Evolutionary conservation across 2,113 vertebrate species (phyloP).

Genomic region (Ursus arctos): DNA sequence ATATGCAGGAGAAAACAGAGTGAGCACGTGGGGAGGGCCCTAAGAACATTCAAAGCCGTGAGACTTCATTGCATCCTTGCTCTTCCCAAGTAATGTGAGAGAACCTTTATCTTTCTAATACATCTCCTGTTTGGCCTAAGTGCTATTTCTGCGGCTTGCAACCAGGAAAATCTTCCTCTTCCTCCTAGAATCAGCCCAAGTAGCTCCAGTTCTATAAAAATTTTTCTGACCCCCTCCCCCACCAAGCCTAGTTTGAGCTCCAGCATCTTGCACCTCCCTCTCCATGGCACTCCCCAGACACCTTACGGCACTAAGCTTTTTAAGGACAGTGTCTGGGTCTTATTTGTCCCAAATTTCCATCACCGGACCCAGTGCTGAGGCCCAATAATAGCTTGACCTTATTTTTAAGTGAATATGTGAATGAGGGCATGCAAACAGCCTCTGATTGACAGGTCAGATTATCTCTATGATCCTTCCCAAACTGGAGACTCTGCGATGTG

Average conservation of each 20-base stretch:
- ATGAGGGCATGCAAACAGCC: background rate
- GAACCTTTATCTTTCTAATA: background rate
- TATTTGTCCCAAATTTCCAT: background rate
- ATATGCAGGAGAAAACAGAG: background rate
- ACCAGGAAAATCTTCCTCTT: background rate
- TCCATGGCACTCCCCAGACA: background rate
- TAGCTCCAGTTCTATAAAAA: background rate
- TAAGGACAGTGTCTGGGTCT: background rate
- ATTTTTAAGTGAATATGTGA: background rate
- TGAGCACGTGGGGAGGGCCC: too few relatives aligned
- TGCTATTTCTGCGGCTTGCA: background rate
- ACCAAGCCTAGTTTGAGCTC: background rate
- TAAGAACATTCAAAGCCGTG: background rate
- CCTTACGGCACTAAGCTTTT: background rate
- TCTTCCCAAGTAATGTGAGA: background rate
- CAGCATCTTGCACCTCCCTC: background rate
- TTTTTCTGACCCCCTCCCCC: background rate
- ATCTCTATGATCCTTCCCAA: background rate
- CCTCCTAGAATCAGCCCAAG: background rate
- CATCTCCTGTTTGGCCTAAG: background rate
- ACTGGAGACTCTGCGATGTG: background rate
- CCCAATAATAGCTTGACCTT: background rate
- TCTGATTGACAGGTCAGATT: background rate
- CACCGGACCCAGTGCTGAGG: background rate
- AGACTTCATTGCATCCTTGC: background rate